Percentiles rank a stretch among this genome's conserved stretches.
Conservation (phyloP, 2,113 vertebrate genomes). For the Calyptomena viridis region DNA sequence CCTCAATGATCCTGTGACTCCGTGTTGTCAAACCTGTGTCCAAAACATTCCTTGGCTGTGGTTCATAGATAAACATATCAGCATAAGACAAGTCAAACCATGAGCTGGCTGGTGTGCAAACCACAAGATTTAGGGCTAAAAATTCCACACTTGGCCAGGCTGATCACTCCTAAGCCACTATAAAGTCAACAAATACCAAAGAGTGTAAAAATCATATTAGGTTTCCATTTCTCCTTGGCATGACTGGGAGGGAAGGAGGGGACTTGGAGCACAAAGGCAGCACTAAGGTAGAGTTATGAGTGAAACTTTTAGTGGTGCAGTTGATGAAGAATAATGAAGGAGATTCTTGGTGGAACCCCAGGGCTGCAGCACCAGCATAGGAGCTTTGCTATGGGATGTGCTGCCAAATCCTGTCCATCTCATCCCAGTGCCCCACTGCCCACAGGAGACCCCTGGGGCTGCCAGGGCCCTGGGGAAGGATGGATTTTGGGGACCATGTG, state of each 20-base stretch:
- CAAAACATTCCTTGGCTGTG: background rate
- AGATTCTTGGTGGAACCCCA: background rate
- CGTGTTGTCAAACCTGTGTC: background rate
- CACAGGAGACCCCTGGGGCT: fast-evolving
- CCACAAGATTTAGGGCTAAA: background rate
- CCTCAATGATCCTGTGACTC: background rate
- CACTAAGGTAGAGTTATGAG: background rate
- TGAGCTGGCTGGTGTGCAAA: background rate
- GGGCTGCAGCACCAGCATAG: background rate
- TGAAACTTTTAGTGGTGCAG: background rate
- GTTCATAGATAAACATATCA: background rate
- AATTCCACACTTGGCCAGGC: background rate
- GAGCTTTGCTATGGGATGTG: background rate
- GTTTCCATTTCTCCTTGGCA: background rate
- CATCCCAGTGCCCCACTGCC: background rate
- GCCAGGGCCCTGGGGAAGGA: fast-evolving
- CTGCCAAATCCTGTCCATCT: background rate
- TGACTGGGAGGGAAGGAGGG: background rate
- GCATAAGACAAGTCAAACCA: background rate
- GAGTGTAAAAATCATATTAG: background rate
- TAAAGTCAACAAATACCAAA: background rate
- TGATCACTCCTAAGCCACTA: background rate
- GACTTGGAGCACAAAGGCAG: background rate
- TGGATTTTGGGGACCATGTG: fast-evolving
- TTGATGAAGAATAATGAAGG: background rate